A percentile compares a stretch with the other conserved stretches of the same genome.
Evolutionary conservation across 2,113 vertebrate genomes (phyloP).

Genomic region (Barbus barbus): DNA sequence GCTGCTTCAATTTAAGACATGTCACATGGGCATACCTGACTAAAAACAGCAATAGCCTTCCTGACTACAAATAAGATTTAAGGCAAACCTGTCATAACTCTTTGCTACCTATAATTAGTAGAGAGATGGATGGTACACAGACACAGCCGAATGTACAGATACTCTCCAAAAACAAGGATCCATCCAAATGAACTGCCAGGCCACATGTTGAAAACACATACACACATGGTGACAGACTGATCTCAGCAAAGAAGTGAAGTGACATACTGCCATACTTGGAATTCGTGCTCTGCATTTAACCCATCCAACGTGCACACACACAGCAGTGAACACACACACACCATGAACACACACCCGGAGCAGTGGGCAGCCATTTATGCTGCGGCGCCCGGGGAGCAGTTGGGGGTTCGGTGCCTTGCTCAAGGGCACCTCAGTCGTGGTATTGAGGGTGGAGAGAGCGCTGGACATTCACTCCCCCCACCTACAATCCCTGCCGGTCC

Average conservation of each 20-base stretch:
- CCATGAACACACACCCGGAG: no score
- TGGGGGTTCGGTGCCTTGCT: no score
- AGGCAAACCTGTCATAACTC: conserved; percentile 41
- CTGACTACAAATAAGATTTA: conserved; percentile 62
- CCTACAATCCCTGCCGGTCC: no score
- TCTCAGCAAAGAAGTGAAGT: conserved; percentile 8
- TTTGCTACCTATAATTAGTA: conserved; percentile 65
- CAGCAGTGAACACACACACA: no score
- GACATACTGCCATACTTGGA: no score
- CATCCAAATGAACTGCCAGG: conserved; percentile 10
- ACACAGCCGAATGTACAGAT: neutral
- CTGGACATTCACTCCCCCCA: no score
- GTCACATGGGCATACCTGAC: conserved; percentile 69
- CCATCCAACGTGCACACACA: no score
- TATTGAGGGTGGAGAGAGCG: no score
- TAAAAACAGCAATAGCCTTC: conserved; percentile 66
- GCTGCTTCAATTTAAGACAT: conserved; percentile 57
- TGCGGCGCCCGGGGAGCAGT: no score
- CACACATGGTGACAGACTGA: conserved; percentile 8
- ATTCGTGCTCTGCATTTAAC: no score
- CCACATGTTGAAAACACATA: conserved; percentile 29
- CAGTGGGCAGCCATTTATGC: no score
- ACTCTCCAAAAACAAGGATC: conserved; percentile 3
- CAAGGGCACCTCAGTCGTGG: no score
- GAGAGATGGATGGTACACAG: conserved; percentile 16